Evolutionary conservation across 1,140 invertebrate species (phyloP).

Genomic region (Calephelis virginiensis): DNA sequence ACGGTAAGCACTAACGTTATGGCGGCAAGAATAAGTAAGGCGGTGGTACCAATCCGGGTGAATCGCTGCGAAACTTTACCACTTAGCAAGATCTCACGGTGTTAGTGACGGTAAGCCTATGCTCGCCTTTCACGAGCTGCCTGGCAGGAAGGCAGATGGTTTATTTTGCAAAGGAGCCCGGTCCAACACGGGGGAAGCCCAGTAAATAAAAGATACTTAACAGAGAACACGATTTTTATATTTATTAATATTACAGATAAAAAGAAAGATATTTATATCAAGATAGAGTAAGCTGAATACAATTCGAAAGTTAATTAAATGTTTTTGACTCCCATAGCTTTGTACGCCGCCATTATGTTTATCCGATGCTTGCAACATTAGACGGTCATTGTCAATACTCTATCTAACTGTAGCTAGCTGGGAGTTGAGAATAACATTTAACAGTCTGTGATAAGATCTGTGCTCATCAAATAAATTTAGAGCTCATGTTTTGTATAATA

Average conservation of each 20-base stretch:
- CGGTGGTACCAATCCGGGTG: too few relatives aligned
- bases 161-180: too few relatives aligned
- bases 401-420: constrained; percentile 35
- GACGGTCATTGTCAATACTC: constrained; percentile 28
- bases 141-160: too few relatives aligned
- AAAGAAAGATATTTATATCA: constrained; percentile 5
- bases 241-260: not conserved
- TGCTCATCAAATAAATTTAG: constrained; percentile 27
- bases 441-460: constrained; percentile 27
- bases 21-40: too few relatives aligned
- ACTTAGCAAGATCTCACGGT: too few relatives aligned
- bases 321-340: constrained; percentile 31
- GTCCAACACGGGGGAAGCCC: not conserved
- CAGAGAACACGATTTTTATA: not conserved
- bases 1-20: too few relatives aligned
- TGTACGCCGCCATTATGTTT: constrained; percentile 25
- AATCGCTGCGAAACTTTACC: too few relatives aligned
- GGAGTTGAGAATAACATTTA: constrained; percentile 32
- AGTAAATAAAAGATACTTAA: too few relatives aligned
- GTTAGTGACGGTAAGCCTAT: too few relatives aligned
- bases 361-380: constrained; percentile 21
- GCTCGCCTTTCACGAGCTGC: too few relatives aligned
- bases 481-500: too few relatives aligned
- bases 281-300: constrained; percentile 6
- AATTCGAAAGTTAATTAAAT: constrained; percentile 32